Conservation (phyloP, 1,140 invertebrate species). For the Drosophila repleta region DNA sequence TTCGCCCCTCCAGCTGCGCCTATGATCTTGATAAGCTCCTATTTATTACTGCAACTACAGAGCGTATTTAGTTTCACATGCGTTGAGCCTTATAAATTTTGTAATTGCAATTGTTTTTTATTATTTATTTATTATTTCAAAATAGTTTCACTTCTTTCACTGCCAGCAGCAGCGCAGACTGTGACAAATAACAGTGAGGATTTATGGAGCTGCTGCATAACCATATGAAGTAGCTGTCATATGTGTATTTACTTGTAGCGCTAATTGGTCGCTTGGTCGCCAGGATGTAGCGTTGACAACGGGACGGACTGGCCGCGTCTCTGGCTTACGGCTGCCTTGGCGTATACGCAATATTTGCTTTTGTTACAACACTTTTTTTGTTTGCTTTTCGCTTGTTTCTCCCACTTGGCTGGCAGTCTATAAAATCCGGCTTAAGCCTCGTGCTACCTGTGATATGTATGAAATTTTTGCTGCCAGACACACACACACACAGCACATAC, state of each 20-base stretch:
- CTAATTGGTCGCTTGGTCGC: slow-evolving; percentile 71
- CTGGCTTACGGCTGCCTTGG: slow-evolving; percentile 35
- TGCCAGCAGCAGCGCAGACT: background rate
- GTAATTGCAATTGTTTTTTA: too few relatives aligned
- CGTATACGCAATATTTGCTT: slow-evolving; percentile 78
- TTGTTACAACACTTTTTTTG: slow-evolving; percentile 37
- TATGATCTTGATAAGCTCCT: too few relatives aligned
- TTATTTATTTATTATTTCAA: too few relatives aligned
- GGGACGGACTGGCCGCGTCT: slow-evolving; percentile 38
- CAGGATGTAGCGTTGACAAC: slow-evolving; percentile 67
- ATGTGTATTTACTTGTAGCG: slow-evolving; percentile 32
- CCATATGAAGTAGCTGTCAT: slow-evolving; percentile 25
- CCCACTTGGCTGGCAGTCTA: slow-evolving; percentile 44
- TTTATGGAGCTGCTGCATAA: background rate
- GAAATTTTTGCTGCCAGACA: slow-evolving; percentile 62
- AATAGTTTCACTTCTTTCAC: too few relatives aligned
- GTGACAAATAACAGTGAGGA: background rate
- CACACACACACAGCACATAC: slow-evolving; percentile 31
- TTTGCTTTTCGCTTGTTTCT: background rate
- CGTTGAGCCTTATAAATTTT: too few relatives aligned
- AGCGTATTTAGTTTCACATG: too few relatives aligned
- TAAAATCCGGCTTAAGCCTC: slow-evolving; percentile 76
- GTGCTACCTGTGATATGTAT: slow-evolving; percentile 76
- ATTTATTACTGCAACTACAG: too few relatives aligned
- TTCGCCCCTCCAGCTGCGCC: too few relatives aligned